Evolutionary conservation across 2,113 vertebrate species (phyloP), one percentile per base, ranked within the genome.

Genomic region (Montifringilla adamsi): DNA sequence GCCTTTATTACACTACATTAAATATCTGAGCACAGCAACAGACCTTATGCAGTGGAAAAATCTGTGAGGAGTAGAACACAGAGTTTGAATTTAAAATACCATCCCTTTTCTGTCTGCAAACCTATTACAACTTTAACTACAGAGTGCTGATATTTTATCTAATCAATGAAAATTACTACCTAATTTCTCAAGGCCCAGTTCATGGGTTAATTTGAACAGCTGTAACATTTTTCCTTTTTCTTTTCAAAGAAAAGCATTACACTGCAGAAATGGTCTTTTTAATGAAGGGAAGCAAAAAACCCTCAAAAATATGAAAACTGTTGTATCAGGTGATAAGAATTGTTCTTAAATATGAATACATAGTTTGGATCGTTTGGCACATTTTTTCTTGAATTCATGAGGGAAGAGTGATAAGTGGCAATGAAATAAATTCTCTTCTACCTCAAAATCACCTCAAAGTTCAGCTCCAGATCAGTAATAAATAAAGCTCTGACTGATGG

Each of bases 171-270:
- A 91, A 94, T 78, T 78, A 44, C 84, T 27, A 75, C 69, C 41
- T 62, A 58, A 75, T 91, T 95, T 89, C 69, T 95, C 96, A 97
- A 95, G 91, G 95, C 44, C 69, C 28, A 63, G 41, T 30, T 91
- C 73, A 60, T 58, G 53, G 56, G 56, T 69, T 79, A 64, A 94
- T 92, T 91, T 95, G 93, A 94, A 91, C 93, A 95, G 91, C 94
- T 94, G 95, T 72, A 87, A n/a, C 17, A 2, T 44, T 81, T 81
- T 96, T 91, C 56, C 15, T 35, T 44, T 87, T 67, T 70, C 72
- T 63, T 74, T 63, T 63, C 37, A 43, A 70, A 59, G 52, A 84
- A 74, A 88, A n/a, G 23, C n/a, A 79, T 56, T 59, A 28, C 33
- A 46, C 24, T 63, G 46, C 33, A 75, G 33, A 77, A 73, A 56